A percentile compares a stretch with the other conserved stretches of the same genome.
Evolutionary conservation across 1,140 invertebrate species (phyloP).

Genomic region (Papilio dardanus): DNA sequence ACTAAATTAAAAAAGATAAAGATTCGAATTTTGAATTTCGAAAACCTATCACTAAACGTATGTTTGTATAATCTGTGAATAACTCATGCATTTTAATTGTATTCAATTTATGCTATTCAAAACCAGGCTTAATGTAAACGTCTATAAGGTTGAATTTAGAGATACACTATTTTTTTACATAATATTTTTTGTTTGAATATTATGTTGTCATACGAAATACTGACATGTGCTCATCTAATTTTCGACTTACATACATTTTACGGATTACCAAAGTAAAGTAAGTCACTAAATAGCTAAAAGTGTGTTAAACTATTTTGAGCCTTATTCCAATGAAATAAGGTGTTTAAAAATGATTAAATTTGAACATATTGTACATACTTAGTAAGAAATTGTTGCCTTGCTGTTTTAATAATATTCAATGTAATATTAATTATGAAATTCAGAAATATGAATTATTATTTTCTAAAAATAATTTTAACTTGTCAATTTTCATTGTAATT

Average conservation of each 20-base stretch:
- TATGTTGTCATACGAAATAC: neutral
- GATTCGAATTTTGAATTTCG: too few relatives aligned
- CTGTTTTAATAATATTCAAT: neutral
- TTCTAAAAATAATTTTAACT: neutral
- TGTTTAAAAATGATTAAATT: neutral
- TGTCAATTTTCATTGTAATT: neutral
- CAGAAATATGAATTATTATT: neutral
- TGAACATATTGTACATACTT: neutral
- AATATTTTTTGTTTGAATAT: neutral
- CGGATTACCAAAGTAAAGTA: neutral
- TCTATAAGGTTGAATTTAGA: neutral
- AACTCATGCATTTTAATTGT: neutral
- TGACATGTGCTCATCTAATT: neutral
- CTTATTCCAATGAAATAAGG: neutral
- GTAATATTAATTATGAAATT: neutral
- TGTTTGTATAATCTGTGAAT: neutral
- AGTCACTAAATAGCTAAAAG: neutral
- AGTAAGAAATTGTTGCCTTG: neutral
- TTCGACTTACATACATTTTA: neutral
- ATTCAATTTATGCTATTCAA: neutral
- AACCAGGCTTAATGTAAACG: neutral
- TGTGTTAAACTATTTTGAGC: neutral
- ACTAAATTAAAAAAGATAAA: neutral
- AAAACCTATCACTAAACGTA: too few relatives aligned
- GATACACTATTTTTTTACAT: neutral